A percentile compares a stretch with the other conserved stretches of the same genome.
phyloP scores from a whole-genome alignment of 2,888 invertebrate species.

The Microctonus aethiopoides region DNA sequence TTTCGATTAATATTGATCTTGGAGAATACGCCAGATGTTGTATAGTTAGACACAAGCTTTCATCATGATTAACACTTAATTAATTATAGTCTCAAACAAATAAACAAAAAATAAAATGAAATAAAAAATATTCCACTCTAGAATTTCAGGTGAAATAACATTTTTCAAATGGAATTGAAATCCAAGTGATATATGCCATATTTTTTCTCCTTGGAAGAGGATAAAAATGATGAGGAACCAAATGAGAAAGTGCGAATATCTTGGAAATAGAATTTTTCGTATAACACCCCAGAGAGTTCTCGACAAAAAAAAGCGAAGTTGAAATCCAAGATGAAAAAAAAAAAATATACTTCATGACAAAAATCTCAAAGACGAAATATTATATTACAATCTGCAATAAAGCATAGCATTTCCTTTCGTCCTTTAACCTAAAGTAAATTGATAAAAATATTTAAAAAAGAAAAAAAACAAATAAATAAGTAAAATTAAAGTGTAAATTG shows the following conservation, averaged over 20 bases:
- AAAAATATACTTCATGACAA: neutral
- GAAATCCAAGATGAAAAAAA: neutral
- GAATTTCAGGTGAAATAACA: neutral
- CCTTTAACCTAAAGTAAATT: no score
- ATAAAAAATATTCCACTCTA: no score
- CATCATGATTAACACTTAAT: neutral
- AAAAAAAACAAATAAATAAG: no score
- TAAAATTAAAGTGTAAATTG: neutral
- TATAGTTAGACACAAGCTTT: neutral
- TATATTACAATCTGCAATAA: no score
- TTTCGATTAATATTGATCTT: neutral
- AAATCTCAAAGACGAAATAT: conserved; percentile 4
- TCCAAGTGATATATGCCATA: neutral
- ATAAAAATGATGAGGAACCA: neutral
- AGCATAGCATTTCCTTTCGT: no score
- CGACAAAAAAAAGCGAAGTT: conserved; percentile 7
- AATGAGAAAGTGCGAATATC: neutral
- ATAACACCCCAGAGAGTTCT: neutral
- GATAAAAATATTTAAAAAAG: no score
- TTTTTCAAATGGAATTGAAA: neutral
- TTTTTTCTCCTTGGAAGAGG: neutral
- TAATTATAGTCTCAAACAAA: neutral
- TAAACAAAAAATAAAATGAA: neutral
- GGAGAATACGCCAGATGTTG: neutral
- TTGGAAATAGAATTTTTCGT: conserved; percentile 14